Evolutionary conservation across 2,797 vertebrate genomes (phyloP).

Genomic region (Sebastes hubbsi): DNA sequence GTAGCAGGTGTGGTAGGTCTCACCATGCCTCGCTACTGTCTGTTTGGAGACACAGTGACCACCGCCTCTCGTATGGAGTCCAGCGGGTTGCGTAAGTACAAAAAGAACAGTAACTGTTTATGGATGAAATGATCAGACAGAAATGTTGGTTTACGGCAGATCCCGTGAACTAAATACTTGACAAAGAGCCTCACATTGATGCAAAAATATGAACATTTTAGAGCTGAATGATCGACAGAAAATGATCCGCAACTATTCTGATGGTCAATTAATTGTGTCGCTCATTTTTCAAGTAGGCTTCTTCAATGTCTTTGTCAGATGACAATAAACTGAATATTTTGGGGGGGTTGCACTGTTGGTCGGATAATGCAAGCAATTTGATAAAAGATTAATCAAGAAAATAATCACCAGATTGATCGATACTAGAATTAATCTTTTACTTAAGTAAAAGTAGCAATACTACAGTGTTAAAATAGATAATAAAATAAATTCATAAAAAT

Average conservation of each 20-base stretch:
- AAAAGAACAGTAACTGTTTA: not conserved
- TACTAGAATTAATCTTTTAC: too few species aligned
- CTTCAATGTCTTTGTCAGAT: not conserved
- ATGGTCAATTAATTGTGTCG: not conserved
- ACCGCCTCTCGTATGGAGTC: conserved; percentile 86
- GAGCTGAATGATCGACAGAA: not conserved
- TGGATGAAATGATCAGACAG: not conserved
- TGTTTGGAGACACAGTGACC: conserved; percentile 85
- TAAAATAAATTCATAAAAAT: too few species aligned
- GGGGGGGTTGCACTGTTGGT: too few species aligned
- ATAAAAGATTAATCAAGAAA: too few species aligned
- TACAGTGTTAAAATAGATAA: too few species aligned
- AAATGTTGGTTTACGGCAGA: not conserved
- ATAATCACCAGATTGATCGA: too few species aligned
- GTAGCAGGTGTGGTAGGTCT: conserved; percentile 85
- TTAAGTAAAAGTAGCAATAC: too few species aligned
- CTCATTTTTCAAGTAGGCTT: not conserved
- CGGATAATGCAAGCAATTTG: too few species aligned
- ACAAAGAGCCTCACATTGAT: too few species aligned
- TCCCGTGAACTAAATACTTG: not conserved
- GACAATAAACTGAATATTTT: not conserved
- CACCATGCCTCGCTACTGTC: conserved; percentile 86
- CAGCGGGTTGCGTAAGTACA: conserved; percentile 79
- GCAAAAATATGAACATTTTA: not conserved
- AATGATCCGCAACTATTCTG: not conserved